phyloP scores from a whole-genome alignment of 2,888 invertebrate genomes.

The Tinea pellionella region DNA sequence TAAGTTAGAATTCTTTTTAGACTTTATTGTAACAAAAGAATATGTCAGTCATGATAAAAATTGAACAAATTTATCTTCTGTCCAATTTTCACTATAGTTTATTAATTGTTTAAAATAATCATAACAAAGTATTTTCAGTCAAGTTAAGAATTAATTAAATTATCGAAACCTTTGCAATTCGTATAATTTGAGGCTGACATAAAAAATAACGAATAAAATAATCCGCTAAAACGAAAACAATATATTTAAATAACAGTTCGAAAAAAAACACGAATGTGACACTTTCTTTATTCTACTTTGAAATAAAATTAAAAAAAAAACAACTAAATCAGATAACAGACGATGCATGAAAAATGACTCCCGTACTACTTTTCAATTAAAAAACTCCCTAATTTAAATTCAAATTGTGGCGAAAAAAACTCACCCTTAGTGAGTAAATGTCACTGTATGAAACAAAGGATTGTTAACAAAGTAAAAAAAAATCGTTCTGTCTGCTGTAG shows the following conservation, averaged over 20 bases:
- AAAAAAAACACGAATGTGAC: not conserved
- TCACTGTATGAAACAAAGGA: constrained; percentile 55
- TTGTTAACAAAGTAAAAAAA: constrained; percentile 13
- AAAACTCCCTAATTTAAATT: constrained; percentile 51
- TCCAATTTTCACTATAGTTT: no score
- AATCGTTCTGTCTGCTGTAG: no score
- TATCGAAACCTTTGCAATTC: no score
- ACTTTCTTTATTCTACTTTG: not conserved
- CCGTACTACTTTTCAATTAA: constrained; percentile 46
- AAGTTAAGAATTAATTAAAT: no score
- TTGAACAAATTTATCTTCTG: no score
- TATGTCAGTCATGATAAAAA: no score
- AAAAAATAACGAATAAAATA: not conserved
- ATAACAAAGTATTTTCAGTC: no score
- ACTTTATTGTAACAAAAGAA: no score
- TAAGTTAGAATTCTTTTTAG: no score
- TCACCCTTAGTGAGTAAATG: constrained; percentile 34
- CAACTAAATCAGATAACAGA: constrained; percentile 64
- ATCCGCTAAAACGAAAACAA: constrained; percentile 4
- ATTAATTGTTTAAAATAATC: no score
- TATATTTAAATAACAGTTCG: not conserved
- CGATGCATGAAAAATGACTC: constrained; percentile 70
- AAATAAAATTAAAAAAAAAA: constrained; percentile 21
- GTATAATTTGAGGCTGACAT: no score
- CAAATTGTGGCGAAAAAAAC: constrained; percentile 47